These are phyloP conservation scores for Oscheius sp. DNA, from an alignment of 2,888 invertebrate genomes.

Conservation along the genomic window DNA sequence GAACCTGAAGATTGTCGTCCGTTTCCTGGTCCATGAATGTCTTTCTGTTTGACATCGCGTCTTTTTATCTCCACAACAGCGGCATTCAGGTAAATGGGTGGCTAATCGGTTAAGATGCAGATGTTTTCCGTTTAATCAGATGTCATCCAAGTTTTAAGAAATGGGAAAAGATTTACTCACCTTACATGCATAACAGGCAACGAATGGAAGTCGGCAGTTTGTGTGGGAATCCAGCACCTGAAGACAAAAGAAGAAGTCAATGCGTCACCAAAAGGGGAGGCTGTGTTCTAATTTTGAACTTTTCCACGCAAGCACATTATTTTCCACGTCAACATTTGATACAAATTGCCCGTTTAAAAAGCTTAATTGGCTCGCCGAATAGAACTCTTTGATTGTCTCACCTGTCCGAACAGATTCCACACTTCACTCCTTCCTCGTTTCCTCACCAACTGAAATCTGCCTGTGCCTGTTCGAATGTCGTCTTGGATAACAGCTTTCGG, in stretches of 20 bases:
- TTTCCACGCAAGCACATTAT: constrained; percentile 6
- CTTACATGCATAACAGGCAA: constrained; percentile 72
- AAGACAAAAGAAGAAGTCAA: constrained; percentile 13
- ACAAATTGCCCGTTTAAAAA: constrained; percentile 5
- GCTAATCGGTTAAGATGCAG: background rate
- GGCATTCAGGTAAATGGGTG: background rate
- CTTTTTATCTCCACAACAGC: background rate
- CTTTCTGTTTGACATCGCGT: too few relatives aligned
- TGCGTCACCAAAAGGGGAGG: too few relatives aligned
- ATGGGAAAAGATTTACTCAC: background rate
- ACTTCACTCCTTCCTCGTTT: constrained; percentile 71
- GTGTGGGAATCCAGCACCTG: constrained; percentile 68
- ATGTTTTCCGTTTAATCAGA: too few relatives aligned
- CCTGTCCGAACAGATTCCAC: constrained; percentile 72
- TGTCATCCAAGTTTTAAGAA: background rate
- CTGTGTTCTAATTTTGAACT: background rate
- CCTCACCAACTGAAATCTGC: constrained; percentile 64
- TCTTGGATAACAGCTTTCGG: constrained; percentile 57
- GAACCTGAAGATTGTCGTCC: constrained; percentile 43
- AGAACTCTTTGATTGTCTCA: constrained; percentile 9
- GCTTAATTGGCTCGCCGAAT: too few relatives aligned
- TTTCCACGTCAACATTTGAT: background rate
- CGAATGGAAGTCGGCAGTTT: constrained; percentile 67
- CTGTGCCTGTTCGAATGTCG: constrained; percentile 49
- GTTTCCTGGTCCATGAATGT: background rate